A percentile compares a stretch with the other conserved stretches of the same genome.
Conservation (phyloP, 2,888 invertebrate species). For the Xestia rhomboidea region DNA sequence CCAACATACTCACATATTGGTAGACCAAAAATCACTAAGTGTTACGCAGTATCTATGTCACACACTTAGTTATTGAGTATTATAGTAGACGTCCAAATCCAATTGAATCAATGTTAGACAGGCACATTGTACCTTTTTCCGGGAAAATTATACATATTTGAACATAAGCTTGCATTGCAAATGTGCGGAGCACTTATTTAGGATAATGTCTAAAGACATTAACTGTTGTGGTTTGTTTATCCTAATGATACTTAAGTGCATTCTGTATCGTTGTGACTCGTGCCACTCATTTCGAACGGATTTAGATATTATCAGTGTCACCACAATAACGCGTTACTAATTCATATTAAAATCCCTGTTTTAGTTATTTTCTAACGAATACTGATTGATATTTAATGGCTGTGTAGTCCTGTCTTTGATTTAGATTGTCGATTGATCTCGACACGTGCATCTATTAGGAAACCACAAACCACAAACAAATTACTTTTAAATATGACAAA, state of each 20-base stretch:
- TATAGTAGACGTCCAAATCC: neutral
- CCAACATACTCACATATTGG: slow-evolving; percentile 5
- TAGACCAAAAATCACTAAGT: neutral
- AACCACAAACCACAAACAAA: slow-evolving; percentile 11
- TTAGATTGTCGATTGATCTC: slow-evolving; percentile 21
- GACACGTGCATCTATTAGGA: slow-evolving; percentile 20
- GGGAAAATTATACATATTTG: neutral
- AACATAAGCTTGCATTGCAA: slow-evolving; percentile 4
- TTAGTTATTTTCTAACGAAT: slow-evolving; percentile 10
- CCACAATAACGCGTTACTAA: slow-evolving; percentile 20
- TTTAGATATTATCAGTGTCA: slow-evolving; percentile 24
- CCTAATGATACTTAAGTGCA: neutral
- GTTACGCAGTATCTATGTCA: neutral
- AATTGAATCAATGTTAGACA: neutral
- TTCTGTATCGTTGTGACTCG: slow-evolving; percentile 37
- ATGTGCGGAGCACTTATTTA: slow-evolving; percentile 23
- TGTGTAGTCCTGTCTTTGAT: slow-evolving; percentile 20
- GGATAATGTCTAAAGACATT: slow-evolving; percentile 37
- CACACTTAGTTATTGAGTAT: neutral
- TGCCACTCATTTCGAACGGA: slow-evolving; percentile 29
- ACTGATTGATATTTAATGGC: slow-evolving; percentile 29
- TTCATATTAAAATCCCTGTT: slow-evolving; percentile 27
- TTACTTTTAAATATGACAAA: slow-evolving; percentile 1
- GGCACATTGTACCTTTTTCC: neutral
- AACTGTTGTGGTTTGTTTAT: slow-evolving; percentile 16